Percentiles rank a stretch among this genome's conserved stretches.
Conservation (phyloP, 1,140 invertebrate species). For the Uloborus diversus region DNA sequence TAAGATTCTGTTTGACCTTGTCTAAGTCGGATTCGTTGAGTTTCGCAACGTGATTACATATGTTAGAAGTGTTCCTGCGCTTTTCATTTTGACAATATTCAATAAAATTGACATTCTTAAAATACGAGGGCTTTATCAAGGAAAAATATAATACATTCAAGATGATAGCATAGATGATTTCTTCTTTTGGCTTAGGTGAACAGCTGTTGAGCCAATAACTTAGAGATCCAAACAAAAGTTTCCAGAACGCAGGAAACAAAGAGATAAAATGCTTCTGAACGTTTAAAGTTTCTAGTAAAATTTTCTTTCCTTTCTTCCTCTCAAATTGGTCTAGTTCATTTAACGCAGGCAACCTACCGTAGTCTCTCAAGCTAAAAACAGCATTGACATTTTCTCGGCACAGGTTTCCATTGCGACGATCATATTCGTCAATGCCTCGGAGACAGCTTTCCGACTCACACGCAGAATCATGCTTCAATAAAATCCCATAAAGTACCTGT, state of each 20-base stretch:
- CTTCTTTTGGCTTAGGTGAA: background rate
- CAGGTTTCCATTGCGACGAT: conserved; percentile 61
- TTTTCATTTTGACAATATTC: background rate
- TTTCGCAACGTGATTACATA: background rate
- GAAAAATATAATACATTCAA: conserved; percentile 28
- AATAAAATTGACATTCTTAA: no score
- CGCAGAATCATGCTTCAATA: conserved; percentile 65
- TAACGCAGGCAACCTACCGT: conserved; percentile 59
- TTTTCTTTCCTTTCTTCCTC: conserved; percentile 21
- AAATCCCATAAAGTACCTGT: conserved; percentile 73
- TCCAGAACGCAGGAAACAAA: conserved; percentile 71
- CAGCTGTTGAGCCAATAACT: conserved; percentile 74
- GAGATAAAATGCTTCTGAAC: conserved; percentile 59
- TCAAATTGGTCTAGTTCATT: conserved; percentile 52
- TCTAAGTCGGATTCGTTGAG: background rate
- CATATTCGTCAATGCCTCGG: conserved; percentile 63
- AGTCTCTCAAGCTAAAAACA: conserved; percentile 54
- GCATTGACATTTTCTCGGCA: conserved; percentile 61
- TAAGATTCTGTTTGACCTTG: conserved; percentile 9
- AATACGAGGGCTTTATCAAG: background rate
- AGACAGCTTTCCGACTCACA: conserved; percentile 64
- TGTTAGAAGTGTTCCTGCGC: background rate
- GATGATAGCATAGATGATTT: conserved; percentile 32
- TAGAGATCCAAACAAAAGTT: conserved; percentile 72
- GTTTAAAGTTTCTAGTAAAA: conserved; percentile 59